A percentile compares a stretch with the other conserved stretches of the same genome.
Conservation (phyloP, 92 coral and sea anemone species). For the Heliopora coerulea region DNA sequence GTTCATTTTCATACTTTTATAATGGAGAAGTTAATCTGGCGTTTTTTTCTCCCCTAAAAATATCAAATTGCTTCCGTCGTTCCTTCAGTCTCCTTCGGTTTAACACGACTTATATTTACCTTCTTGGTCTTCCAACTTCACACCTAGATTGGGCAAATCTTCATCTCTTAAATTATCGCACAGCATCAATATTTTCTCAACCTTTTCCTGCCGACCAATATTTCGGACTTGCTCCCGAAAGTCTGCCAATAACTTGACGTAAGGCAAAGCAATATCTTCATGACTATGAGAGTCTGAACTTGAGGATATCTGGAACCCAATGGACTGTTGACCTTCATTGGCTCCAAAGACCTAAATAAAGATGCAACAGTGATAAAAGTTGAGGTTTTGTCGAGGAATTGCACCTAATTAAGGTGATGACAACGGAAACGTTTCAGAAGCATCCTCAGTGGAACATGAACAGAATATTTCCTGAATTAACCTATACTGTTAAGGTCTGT, state of each 20-base stretch:
- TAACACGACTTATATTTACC: too few species aligned
- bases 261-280: constrained; percentile 93
- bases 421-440: too few species aligned
- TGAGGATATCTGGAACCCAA: constrained; percentile 80
- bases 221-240: constrained; percentile 86
- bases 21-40: too few species aligned
- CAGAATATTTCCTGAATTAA: too few species aligned
- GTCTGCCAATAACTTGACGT: constrained; percentile 90
- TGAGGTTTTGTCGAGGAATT: neutral
- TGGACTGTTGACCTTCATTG: constrained; percentile 81
- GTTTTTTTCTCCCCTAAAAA: too few species aligned
- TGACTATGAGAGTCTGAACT: constrained; percentile 62
- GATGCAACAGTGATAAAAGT: neutral
- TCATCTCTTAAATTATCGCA: constrained; percentile 85
- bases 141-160: constrained; percentile 82
- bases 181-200: constrained; percentile 80
- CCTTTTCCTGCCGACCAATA: constrained; percentile 91
- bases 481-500: too few species aligned
- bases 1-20: too few species aligned
- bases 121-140: constrained; percentile 88
- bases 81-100: too few species aligned
- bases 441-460: too few species aligned
- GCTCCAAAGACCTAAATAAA: constrained; percentile 81
- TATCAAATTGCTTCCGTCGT: too few species aligned
- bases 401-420: too few species aligned